Evolutionary conservation across 2,888 invertebrate species (phyloP).

Genomic region (Ennomos erosarius): DNA sequence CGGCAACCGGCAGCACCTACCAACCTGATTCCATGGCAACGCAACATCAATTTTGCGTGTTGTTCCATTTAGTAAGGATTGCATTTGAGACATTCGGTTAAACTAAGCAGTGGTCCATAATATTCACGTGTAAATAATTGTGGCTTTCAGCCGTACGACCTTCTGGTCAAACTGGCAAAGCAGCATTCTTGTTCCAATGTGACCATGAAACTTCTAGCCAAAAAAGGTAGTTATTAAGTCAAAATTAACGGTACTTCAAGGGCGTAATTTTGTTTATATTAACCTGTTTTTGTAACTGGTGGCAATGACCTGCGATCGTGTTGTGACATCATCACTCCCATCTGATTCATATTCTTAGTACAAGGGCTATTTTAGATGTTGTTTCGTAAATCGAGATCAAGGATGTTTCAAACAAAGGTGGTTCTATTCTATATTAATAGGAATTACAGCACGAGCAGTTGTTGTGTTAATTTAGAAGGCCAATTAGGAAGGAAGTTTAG

Average conservation of each 20-base stretch:
- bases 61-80: no score
- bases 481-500: constrained; percentile 14
- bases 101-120: no score
- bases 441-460: constrained; percentile 21
- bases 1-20: no score
- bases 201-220: constrained; percentile 9
- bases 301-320: constrained; percentile 41
- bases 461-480: constrained; percentile 33
- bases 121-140: no score
- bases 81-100: no score
- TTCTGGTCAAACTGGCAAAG: not conserved
- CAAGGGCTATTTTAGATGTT: constrained; percentile 35
- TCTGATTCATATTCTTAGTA: constrained; percentile 38
- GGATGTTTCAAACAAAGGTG: constrained; percentile 36
- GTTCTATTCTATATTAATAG: constrained; percentile 27
- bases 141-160: no score
- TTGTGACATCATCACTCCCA: constrained; percentile 39
- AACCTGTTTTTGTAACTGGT: constrained; percentile 38
- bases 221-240: constrained; percentile 11
- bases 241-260: constrained; percentile 16
- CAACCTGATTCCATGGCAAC: no score
- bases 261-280: constrained; percentile 19
- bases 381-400: constrained; percentile 34
- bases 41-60: no score
- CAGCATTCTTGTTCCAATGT: not conserved